Evolutionary conservation across 2,797 vertebrate species (phyloP), one percentile per base, ranked within the genome.

Genomic region (Macrochelys suwanniensis): DNA sequence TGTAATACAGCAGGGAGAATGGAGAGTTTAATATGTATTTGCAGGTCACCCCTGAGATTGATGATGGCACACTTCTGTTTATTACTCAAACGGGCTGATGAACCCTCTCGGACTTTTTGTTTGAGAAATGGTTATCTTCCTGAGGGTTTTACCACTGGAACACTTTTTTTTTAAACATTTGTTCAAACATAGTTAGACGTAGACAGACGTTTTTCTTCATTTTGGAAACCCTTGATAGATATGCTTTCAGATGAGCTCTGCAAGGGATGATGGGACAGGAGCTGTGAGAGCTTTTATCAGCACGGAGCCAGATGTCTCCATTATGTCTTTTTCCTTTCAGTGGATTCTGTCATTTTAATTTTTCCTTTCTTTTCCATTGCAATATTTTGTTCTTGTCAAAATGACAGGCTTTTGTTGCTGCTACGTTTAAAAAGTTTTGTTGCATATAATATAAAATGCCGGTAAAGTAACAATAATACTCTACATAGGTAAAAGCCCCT

Each of bases 211-310:
- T 94, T 74, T 95, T 65, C 80, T 50, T 49, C 10, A 5, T 1
- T 90, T 85, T 94, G 85, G 90, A 97, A 93, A 74, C 47, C 78
- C 28, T 89, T 88, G 26, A 68, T 85, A n/a, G 78, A 93, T 93
- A 61, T 65, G 87, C 85, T 93, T 96, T 93, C 85, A 94, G 84
- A 97, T 49, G 12, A 92, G 12, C 80, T 81, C 89, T 91, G 74
- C 53, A 94, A 92, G 23, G 33, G 92, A 80, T 85, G 78, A 93
- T 71, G 51, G 88, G 85, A 90, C 33, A 91, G 74, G 87, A 96
- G 78, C 90, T 92, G 21, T 42, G 87, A 90, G 61, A 85, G 78
- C 42, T 92, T 95, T 97, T 92, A 96, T 94, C 94, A 94, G 85
- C 77, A 92, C 80, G 53, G 86, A 92, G 80, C 17, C 91, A 97